Evolutionary conservation across 1,140 invertebrate species (phyloP), one percentile per base, ranked within the genome.

Genomic region (Aricia agestis): DNA sequence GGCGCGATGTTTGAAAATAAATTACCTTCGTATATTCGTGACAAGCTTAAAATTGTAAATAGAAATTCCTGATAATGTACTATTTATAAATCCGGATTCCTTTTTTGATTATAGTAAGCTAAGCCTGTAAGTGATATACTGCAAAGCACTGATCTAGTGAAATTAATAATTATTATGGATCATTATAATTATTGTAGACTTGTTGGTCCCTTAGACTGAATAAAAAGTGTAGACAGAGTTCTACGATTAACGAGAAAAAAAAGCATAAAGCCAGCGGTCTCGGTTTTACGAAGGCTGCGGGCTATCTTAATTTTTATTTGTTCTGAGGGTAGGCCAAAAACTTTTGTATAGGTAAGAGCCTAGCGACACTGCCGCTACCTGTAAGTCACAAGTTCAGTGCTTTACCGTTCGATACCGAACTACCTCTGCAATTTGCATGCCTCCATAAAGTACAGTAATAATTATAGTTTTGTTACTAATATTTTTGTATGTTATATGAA

Each of bases 401-500:
- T 81, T 72, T 78, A 80, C 78, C 78, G 72, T 78, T 72, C 52
- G 78, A 82, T 86, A 87, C 82, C 85, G 82, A 90, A 80, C 88
- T 90, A 90, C 88, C 88, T 90, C 88, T 81, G 81, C 80, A 78
- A 75, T 61, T 69, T 76, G 76, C 81, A 86, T 83, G 88, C 86
- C 88, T 89, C 88, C 83, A 83, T 82, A 73, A 78, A 80, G 17
- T 83, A 86, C 83, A 86, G 77, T 90, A 80, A 85, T 90, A 80
- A 85, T 80, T 84, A 83, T 88, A 86, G 78, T 79, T 88, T 88
- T 87, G 80, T 86, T 88, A 82, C 83, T 74, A 72, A 75, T 77
- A 77, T 85, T 86, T 86, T 88, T 86, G 78, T 89, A 87, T 81
- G 82, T 86, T 87, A 83, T 85, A 81, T 83, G 76, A 78, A 83